Base-by-base conservation (phyloP, 2,113 vertebrate species). In the Saccopteryx bilineata region DNA sequence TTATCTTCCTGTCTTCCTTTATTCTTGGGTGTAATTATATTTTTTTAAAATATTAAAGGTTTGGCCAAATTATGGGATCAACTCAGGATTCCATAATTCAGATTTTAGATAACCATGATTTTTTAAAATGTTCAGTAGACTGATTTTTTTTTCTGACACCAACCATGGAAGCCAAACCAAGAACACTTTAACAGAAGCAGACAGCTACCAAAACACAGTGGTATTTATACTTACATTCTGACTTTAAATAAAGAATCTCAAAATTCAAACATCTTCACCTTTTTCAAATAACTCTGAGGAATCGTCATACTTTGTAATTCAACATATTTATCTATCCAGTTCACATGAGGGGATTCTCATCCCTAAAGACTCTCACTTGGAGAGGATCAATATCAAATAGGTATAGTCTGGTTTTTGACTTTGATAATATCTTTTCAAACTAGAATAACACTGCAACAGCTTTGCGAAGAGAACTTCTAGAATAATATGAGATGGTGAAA, bases 51-150 rank as follows among this genome's bases (percentile, higher is more conserved):
- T 65, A 65, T 18, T 19, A 66, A 88, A 83, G 9, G 2, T 54
- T 95, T 96, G 26, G 21, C n/a, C 56, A 93, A 95, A 87, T 95
- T 76, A 86, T 82, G 26, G 78, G 76, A 95, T 95, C 68, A 74
- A 82, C 19, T 96, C 14, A 82, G 46, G 15, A 90, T 95, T 95
- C 92, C 39, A 75, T 75, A 96, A 86, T 23, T 26, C 48, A 68
- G 33, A 85, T 90, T 90, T 96, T 96, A 68, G 66, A 82, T 88
- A 95, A 88, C 46, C 14, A 65, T 66, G 94, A 79, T 91, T 72
- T 91, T 61, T 87, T 78, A 87, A 91, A 92, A 65, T 81, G 50
- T 87, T 61, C 68, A 60, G 39, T 91, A 75, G 81, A 56, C 18
- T 71, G 58, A 88, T 79, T 88, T 79, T 12, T 48, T 84, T 76